These are phyloP conservation scores for Andricus quercusramuli DNA, from an alignment of 2,888 invertebrate genomes.

Conservation along the genomic window DNA sequence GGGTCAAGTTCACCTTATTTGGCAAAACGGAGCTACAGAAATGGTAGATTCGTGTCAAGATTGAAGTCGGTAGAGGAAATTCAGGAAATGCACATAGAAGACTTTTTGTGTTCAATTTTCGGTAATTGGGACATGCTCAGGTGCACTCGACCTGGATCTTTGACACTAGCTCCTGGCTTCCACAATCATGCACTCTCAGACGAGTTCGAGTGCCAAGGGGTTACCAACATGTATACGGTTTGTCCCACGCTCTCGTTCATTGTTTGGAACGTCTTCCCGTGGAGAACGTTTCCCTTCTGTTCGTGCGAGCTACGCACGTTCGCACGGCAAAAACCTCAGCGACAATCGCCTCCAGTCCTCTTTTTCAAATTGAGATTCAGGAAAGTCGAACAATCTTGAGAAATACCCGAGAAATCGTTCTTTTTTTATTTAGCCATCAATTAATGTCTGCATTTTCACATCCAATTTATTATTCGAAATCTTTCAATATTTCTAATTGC, in stretches of 20 bases:
- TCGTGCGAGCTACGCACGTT: constrained; percentile 52
- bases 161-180: constrained; percentile 50
- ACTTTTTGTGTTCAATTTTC: constrained; percentile 24
- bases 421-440: constrained; percentile 9
- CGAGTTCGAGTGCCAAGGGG: constrained; percentile 57
- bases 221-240: constrained; percentile 63
- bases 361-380: constrained; percentile 38
- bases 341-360: constrained; percentile 49
- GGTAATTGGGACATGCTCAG: constrained; percentile 50
- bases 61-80: constrained; percentile 1
- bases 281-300: constrained; percentile 51
- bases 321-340: constrained; percentile 60
- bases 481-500: not conserved
- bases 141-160: constrained; percentile 61
- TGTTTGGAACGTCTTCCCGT: constrained; percentile 63
- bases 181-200: constrained; percentile 49
- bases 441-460: constrained; percentile 3
- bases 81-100: constrained; percentile 6
- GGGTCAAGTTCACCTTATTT: not conserved
- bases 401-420: constrained; percentile 19
- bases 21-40: not conserved
- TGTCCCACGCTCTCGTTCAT: constrained; percentile 73
- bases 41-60: constrained; percentile 3
- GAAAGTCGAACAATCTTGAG: constrained; percentile 36
- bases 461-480: constrained; percentile 6